Evolutionary conservation across 2,888 invertebrate species (phyloP).

Genomic region (Terebella lapidaria): DNA sequence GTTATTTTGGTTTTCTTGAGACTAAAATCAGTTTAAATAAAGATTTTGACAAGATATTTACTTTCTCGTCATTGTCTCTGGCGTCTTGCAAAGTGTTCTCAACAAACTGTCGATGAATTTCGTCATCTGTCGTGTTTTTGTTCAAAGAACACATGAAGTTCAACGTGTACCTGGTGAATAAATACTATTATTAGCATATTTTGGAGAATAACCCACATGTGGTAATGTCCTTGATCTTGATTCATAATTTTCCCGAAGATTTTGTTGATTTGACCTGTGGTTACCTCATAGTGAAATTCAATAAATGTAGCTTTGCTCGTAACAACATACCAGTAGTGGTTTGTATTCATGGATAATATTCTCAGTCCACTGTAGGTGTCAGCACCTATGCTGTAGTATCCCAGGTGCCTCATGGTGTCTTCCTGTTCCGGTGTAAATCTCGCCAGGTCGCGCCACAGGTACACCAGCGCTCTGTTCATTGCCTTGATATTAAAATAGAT

Average conservation of each 20-base stretch:
- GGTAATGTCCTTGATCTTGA: too few relatives aligned
- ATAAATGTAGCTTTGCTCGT: too few relatives aligned
- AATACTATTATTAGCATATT: too few relatives aligned
- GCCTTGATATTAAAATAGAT: not conserved
- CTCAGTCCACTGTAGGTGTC: not conserved
- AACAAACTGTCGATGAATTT: not conserved
- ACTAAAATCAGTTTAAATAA: too few relatives aligned
- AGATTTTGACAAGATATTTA: too few relatives aligned
- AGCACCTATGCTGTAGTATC: not conserved
- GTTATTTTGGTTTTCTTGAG: too few relatives aligned
- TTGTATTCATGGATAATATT: not conserved
- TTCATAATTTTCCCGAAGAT: too few relatives aligned
- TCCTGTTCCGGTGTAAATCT: not conserved
- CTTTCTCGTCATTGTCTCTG: not conserved
- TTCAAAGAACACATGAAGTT: not conserved
- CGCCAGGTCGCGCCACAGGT: not conserved
- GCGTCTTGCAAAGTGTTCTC: not conserved
- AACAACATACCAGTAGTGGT: not conserved
- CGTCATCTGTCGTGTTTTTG: not conserved
- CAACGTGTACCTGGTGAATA: conserved; percentile 1
- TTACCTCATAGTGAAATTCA: too few relatives aligned
- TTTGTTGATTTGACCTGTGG: too few relatives aligned
- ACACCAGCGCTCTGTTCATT: not conserved
- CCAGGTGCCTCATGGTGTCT: not conserved
- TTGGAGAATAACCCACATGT: too few relatives aligned